These are phyloP conservation scores for Gonatopus flavifemur DNA, from an alignment of 1,140 invertebrate genomes.

Conservation along the genomic window DNA sequence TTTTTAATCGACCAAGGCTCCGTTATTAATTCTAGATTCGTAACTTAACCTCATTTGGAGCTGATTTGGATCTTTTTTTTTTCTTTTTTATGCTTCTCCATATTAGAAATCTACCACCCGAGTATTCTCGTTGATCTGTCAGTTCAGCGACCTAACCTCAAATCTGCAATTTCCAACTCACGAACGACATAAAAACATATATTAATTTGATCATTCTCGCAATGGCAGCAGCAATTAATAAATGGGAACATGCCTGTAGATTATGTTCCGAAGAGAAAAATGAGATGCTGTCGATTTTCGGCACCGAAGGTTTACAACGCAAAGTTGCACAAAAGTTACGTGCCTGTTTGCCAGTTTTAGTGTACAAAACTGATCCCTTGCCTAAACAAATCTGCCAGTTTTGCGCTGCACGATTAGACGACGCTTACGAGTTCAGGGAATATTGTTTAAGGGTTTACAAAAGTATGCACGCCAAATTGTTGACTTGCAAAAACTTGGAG, in stretches of 20 bases:
- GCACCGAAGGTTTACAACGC: conserved; percentile 39
- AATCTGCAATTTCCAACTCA: too few relatives aligned
- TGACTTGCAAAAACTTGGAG: conserved; percentile 25
- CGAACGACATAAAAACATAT: too few relatives aligned
- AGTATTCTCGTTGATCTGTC: too few relatives aligned
- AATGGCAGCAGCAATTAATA: conserved; percentile 20
- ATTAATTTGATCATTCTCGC: conserved; percentile 10
- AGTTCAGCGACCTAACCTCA: too few relatives aligned
- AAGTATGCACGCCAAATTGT: conserved; percentile 38
- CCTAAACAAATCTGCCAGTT: conserved; percentile 50
- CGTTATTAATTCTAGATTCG: too few relatives aligned
- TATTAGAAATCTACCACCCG: too few relatives aligned
- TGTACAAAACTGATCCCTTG: conserved; percentile 46
- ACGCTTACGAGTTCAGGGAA: conserved; percentile 44
- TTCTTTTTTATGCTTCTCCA: too few relatives aligned
- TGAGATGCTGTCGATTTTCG: conserved; percentile 46
- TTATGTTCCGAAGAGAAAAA: conserved; percentile 43
- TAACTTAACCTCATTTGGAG: too few relatives aligned
- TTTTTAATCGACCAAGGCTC: too few relatives aligned
- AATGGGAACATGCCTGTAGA: conserved; percentile 41
- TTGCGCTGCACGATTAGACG: conserved; percentile 44
- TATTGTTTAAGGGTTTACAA: conserved; percentile 43
- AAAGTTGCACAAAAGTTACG: conserved; percentile 42
- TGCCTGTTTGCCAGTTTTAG: conserved; percentile 42
- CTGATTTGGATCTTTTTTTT: too few relatives aligned